A percentile compares a stretch with the other conserved stretches of the same genome.
Evolutionary conservation across 2,797 vertebrate species (phyloP).

Genomic region (Steatocranus sp.): DNA sequence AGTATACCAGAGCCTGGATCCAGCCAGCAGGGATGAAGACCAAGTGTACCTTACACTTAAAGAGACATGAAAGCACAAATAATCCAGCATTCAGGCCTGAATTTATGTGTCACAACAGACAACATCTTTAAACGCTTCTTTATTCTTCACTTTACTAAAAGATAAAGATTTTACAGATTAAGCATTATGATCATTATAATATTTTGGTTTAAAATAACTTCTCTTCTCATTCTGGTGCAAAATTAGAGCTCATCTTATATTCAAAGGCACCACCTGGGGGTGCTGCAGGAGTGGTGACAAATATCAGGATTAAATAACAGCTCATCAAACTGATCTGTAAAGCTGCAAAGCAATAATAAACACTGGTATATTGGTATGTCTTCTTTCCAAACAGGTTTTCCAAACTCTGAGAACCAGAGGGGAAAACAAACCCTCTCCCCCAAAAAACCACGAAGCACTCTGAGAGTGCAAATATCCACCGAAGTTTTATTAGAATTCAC

Average conservation of each 20-base stretch:
- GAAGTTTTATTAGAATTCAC: background rate
- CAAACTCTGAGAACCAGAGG: background rate
- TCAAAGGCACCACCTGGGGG: background rate
- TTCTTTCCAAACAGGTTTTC: background rate
- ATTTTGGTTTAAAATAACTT: background rate
- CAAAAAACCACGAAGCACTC: fast-evolving
- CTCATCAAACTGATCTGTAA: background rate
- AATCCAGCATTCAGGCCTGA: background rate
- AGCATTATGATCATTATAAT: background rate
- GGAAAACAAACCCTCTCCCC: background rate
- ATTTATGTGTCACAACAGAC: background rate
- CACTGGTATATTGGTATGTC: background rate
- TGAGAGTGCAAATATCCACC: background rate
- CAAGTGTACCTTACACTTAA: background rate
- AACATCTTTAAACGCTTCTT: fast-evolving
- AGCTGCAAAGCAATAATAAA: background rate
- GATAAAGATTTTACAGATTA: background rate
- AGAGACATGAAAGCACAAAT: background rate
- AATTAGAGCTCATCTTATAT: background rate
- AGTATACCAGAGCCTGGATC: background rate
- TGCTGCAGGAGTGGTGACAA: background rate
- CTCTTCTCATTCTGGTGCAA: background rate
- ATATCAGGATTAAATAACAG: background rate
- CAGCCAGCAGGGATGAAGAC: background rate
- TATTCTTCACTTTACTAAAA: background rate